Evolutionary conservation across 2,797 vertebrate species (phyloP).

Genomic region (Heterohyrax brucei): DNA sequence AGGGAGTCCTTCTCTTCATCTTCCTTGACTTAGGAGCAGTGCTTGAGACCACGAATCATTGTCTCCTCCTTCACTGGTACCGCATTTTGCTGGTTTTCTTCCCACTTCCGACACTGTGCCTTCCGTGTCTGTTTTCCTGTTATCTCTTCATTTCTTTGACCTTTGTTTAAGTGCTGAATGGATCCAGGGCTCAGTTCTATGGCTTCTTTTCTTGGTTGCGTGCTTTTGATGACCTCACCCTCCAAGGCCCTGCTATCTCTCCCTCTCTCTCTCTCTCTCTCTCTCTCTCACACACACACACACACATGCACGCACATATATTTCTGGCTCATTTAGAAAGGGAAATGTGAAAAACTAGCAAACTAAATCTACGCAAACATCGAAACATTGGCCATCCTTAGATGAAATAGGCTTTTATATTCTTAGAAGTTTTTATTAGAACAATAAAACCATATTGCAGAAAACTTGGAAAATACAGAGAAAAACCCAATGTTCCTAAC

Average conservation of each 20-base stretch:
- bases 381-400: constrained; percentile 43
- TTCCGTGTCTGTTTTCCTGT: background rate
- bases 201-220: background rate
- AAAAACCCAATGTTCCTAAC: constrained; percentile 63
- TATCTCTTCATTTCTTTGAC: background rate
- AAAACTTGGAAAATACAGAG: constrained; percentile 66
- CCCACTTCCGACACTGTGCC: too few species aligned
- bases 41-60: background rate
- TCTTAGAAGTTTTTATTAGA: constrained; percentile 75
- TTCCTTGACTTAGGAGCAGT: background rate
- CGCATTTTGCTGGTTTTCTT: background rate
- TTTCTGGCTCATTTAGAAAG: constrained; percentile 49
- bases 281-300: too few species aligned
- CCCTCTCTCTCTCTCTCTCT: background rate
- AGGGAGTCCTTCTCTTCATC: background rate
- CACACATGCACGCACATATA: background rate
- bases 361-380: constrained; percentile 39
- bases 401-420: constrained; percentile 65
- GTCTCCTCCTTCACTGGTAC: accelerated
- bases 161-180: background rate
- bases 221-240: background rate
- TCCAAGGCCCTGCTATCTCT: too few species aligned
- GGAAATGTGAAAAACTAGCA: constrained; percentile 36
- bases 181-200: background rate
- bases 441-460: constrained; percentile 75